A percentile compares a stretch with the other conserved stretches of the same genome.
Conservation (phyloP, 2,797 vertebrate species). For the Staurois parvus region DNA sequence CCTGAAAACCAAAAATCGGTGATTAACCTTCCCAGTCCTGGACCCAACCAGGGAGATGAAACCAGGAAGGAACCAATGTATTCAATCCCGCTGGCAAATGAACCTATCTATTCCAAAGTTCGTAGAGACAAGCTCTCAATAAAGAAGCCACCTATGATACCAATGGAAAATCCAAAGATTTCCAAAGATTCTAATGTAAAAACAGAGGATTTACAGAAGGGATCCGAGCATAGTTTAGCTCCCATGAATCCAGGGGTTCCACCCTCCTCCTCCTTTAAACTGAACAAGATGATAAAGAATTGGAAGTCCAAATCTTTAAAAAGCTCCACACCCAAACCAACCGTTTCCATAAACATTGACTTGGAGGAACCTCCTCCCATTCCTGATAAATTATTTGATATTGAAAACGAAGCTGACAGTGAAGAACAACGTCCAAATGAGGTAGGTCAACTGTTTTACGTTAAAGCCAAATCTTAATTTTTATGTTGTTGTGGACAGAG, state of each 20-base stretch:
- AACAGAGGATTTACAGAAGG: too few relatives aligned
- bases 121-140: background rate
- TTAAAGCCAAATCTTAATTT: too few relatives aligned
- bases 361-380: constrained; percentile 7
- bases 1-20: background rate
- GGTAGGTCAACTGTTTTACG: background rate
- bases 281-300: background rate
- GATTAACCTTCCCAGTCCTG: background rate
- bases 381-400: constrained; percentile 16
- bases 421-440: background rate
- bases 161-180: too few relatives aligned
- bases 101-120: constrained; percentile 14
- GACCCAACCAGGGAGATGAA: background rate
- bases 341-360: background rate
- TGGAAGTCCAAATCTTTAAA: background rate
- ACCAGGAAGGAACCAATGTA: background rate
- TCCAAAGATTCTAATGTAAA: background rate
- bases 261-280: background rate
- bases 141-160: background rate
- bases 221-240: background rate
- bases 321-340: background rate
- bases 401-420: background rate
- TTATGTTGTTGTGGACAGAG: too few relatives aligned
- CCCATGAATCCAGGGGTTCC: background rate
- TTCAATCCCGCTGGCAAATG: background rate